A percentile compares a stretch with the other conserved stretches of the same genome.
These are phyloP conservation scores for Himalopsyche japonica DNA, from an alignment of 2,888 invertebrate genomes.

Conservation along the genomic window DNA sequence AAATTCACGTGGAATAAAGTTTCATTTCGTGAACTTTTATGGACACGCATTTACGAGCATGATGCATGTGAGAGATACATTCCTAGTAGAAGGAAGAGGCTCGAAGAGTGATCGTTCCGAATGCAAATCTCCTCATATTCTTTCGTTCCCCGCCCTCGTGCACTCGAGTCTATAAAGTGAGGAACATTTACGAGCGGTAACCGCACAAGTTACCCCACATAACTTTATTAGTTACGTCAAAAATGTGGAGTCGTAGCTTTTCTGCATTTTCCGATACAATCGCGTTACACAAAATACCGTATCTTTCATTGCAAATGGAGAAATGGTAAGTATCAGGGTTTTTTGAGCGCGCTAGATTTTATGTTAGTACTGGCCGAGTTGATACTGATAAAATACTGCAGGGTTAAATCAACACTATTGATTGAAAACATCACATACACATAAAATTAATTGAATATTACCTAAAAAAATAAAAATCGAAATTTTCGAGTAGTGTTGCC, in stretches of 20 bases:
- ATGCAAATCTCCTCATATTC: slow-evolving; percentile 38
- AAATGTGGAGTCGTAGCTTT: slow-evolving; percentile 10
- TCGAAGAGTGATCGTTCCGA: slow-evolving; percentile 37
- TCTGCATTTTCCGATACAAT: neutral
- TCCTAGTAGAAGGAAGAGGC: slow-evolving; percentile 16
- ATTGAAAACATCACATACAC: too few species aligned
- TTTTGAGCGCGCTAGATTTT: too few species aligned
- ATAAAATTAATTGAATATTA: too few species aligned
- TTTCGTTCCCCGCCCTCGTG: slow-evolving; percentile 10
- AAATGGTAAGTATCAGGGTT: too few species aligned
- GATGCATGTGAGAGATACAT: neutral
- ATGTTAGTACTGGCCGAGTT: too few species aligned
- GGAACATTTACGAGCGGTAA: slow-evolving; percentile 36
- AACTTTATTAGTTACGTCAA: slow-evolving; percentile 30
- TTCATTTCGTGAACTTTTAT: neutral
- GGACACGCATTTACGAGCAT: neutral
- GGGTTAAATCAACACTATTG: too few species aligned
- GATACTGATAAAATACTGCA: too few species aligned
- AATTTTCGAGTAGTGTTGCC: too few species aligned
- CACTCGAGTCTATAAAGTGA: slow-evolving; percentile 7
- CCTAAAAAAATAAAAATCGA: too few species aligned
- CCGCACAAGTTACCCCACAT: slow-evolving; percentile 19
- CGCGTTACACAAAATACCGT: neutral
- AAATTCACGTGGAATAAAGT: neutral
- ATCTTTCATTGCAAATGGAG: neutral